Evolutionary conservation across 2,888 invertebrate species (phyloP), one percentile per base, ranked within the genome.

Genomic region (Synergus japonicus): DNA sequence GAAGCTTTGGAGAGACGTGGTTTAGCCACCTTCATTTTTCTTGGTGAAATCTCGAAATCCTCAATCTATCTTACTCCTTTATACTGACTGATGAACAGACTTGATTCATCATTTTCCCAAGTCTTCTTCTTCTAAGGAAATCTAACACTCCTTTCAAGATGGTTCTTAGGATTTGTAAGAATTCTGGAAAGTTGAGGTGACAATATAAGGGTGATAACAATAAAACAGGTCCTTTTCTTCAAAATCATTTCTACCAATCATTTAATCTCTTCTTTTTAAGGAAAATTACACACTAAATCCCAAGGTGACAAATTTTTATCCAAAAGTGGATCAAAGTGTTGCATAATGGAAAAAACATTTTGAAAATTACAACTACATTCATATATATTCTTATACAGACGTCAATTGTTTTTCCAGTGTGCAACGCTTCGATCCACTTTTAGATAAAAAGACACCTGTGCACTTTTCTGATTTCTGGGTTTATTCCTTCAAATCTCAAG

Each of bases 51-150:
- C 22, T 46, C 15, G 29, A 37, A 67, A 46, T 44, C 22, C 46
- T 67, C 7, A 9, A 29, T 46, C 22, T 22, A 69, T 46, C 46
- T 29, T 18, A 49, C 13, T 46, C 22, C 46, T 69, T 69, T 49
- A 44, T 69, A 29, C 46, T 3, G 46, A 69, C 46, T 13, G 29
- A 67, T 22, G 22, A 67, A 67, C 46, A 67, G 15, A 18, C 29
- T 46, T 69, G 44, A 49, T 29, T 15, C 2, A 22, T 69, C 69
- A 18, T 69, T 69, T 69, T 69, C 46, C 12, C 29, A 49, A 29
- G 46, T 29, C n/a, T 43, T 66, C 43, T 65, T 65, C 65, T 66
- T 4, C 9, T 18, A 29, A 43, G 10, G 8, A 4, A 66, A 66
- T 29, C 29, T 64, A 64, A 64, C 64, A 64, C 15, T 64, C 8